Base-by-base conservation (phyloP, 2,888 invertebrate genomes). In the Catotricha subobsoleta region DNA sequence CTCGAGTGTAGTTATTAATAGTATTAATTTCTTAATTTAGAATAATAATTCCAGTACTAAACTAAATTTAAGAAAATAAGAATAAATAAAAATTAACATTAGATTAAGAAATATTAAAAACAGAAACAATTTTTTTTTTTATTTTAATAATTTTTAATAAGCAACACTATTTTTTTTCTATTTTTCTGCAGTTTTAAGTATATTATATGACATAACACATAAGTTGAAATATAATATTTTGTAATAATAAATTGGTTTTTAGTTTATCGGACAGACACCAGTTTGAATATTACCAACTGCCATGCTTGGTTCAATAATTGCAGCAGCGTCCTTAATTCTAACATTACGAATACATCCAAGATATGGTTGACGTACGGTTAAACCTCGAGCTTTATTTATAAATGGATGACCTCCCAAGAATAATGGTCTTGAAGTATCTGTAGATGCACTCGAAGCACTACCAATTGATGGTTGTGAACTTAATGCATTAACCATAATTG, bases 391-490 rank as follows among this genome's bases (percentile, higher is more conserved):
- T 15, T 58, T 60, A 40, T 54, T 49, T 43, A 65, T 56, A 42
- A 68, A 65, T 2, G 79, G 77, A 60, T 91, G 82, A 0, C 94
- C 94, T 16, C 97, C 97, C 51, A 97, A 68, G 62, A 82, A 95
- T 25, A 97, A 67, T 0, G 90, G 83, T 45, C 87, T 78, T 21
- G 75, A 76, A 0, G 90, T 88, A 52, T 82, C 76, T 0, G 88
- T 83, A 0, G 76, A 72, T 0, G 72, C 67, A 18, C 73, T 67
- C 15, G 70, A 70, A 18, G 69, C 71, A 21, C 57, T 60, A 5
- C 82, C 82, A 25, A 83, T 71, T 2, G 76, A 80, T 0, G 84
- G 78, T 47, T 74, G 69, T 0, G 78, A 75, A 54, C 76, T 75
- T 16, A 9, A 16, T 8, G 79, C 81, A 62, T 95, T 88, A 2